Base-by-base conservation (phyloP, 2,113 vertebrate genomes). In the Ceyx cyanopectus region DNA sequence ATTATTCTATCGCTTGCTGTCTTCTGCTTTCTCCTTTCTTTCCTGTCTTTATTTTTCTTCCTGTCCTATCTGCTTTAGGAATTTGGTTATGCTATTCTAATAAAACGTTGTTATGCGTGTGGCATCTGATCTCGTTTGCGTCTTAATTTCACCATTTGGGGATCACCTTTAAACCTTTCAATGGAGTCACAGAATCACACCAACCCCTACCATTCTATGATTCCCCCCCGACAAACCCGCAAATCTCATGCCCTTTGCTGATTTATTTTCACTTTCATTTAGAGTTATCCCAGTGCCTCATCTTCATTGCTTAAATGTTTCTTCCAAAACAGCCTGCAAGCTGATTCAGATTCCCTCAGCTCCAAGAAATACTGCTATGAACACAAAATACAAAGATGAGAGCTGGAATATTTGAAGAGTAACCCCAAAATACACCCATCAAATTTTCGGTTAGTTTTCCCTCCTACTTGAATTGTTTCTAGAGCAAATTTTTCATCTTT, bases 321-420 rank as follows among this genome's bases (percentile, higher is more conserved):
- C 79, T 95, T 79, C 74, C 87, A 94, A 93, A 96, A 94, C 86
- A 96, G 62, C 30, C 77, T 89, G 69, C 81, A 93, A 93, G 81
- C 57, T 92, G 81, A 54, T 91, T 91, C 81, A 90, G 45, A 78
- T 56, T 76, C 13, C 37, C 63, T 76, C 56, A 62, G 60, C 46
- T 89, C 41, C 65, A 95, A 70, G 34, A 93, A 78, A 81, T 40
- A 53, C 40, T 66, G 73, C 41, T 80, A 70, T 0, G 0, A 93
- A 86, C 51, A 85, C 20, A 45, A 78, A 72, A 21, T n/a, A 81
- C 68, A 91, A 87, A 85, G 50, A n/a, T 34, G 20, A 81, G 22
- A 67, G 43, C 10, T 85, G 1, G 2, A 48, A 10, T 53, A 79
- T 81, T 68, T 93, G 70, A 94, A 65, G 14, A 88, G 50, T 56